Percentiles rank a stretch among this genome's conserved stretches.
phyloP scores from a whole-genome alignment of 2,797 vertebrate species.

The Spinibarbus caldwelli region DNA sequence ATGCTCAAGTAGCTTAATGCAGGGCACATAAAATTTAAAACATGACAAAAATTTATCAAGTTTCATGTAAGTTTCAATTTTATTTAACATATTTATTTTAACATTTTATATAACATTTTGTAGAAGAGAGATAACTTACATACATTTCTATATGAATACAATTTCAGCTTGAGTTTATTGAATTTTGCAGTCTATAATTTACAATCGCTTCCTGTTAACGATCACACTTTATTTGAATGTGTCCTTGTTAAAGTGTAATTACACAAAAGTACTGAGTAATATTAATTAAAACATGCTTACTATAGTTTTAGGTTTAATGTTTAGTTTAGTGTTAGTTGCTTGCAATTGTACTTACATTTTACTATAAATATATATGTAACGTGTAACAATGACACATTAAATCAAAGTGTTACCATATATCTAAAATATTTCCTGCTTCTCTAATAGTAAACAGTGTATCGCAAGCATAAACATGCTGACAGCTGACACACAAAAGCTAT shows the following conservation, averaged over 20 bases:
- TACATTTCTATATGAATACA: not conserved
- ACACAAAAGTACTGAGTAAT: not conserved
- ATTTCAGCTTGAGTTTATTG: not conserved
- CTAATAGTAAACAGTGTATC: constrained; percentile 12
- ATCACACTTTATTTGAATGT: not conserved
- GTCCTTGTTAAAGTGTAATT: not conserved
- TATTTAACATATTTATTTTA: too few species aligned
- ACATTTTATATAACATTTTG: not conserved
- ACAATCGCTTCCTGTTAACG: not conserved
- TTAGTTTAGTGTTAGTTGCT: not conserved
- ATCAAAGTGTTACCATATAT: not conserved
- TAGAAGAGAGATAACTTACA: not conserved
- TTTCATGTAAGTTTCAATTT: not conserved
- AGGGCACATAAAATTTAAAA: not conserved
- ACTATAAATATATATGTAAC: not conserved
- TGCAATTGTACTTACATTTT: not conserved
- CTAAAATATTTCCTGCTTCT: not conserved
- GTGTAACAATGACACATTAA: not conserved
- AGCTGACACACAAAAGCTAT: constrained; percentile 8
- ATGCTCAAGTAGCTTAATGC: not conserved
- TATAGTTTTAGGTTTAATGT: not conserved
- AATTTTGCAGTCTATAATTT: not conserved
- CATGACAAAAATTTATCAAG: not conserved
- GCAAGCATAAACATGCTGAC: constrained; percentile 8
- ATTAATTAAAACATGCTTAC: not conserved